phyloP scores from a whole-genome alignment of 2,113 vertebrate genomes.

The Beaufortia kweichowensis region DNA sequence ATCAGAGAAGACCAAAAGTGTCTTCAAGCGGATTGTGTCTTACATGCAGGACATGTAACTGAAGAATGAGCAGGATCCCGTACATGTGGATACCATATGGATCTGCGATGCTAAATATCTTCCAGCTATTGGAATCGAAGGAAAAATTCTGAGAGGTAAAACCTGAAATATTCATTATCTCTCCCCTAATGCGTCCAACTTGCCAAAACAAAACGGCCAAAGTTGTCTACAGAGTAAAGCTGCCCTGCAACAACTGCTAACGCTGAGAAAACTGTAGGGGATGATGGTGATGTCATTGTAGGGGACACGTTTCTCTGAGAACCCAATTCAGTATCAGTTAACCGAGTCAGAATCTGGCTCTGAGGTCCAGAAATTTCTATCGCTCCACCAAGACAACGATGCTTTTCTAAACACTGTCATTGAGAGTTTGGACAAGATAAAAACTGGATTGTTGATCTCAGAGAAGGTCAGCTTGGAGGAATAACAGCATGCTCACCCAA shows the following conservation, averaged over 20 bases:
- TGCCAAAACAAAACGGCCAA: slow-evolving; percentile 18
- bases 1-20: slow-evolving; percentile 32
- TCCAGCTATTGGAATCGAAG: slow-evolving; percentile 23
- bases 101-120: slow-evolving; percentile 18
- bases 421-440: slow-evolving; percentile 33
- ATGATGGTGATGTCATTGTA: background rate
- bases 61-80: slow-evolving; percentile 19
- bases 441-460: slow-evolving; percentile 31
- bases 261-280: background rate
- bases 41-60: slow-evolving; percentile 44
- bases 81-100: slow-evolving; percentile 47
- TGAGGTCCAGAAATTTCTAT: slow-evolving; percentile 15
- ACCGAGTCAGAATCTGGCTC: slow-evolving; percentile 12
- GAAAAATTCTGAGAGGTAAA: slow-evolving; percentile 9
- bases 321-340: background rate
- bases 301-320: background rate
- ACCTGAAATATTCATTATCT: slow-evolving; percentile 50
- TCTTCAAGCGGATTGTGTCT: slow-evolving; percentile 36
- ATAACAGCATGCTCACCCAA: slow-evolving; percentile 2
- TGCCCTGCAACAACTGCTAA: background rate
- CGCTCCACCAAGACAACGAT: background rate
- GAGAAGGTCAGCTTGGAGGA: slow-evolving; percentile 9
- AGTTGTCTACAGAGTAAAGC: background rate
- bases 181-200: slow-evolving; percentile 12
- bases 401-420: slow-evolving; percentile 31